Percentiles rank a stretch among this genome's conserved stretches.
Conservation (phyloP, 2,113 vertebrate genomes). For the Corythaixoides concolor region DNA sequence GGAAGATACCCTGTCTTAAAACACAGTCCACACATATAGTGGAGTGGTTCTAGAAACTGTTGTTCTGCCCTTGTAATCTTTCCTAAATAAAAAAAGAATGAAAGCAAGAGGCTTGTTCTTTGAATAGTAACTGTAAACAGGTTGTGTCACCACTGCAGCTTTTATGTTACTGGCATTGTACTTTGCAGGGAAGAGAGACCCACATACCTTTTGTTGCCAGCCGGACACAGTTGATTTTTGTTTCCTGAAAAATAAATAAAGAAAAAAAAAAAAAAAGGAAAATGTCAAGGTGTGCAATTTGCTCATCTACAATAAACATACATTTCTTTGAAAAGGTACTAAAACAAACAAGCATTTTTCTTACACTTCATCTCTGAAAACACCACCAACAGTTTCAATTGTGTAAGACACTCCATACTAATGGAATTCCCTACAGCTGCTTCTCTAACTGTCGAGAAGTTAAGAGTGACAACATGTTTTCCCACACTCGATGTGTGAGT, state of each 20-base stretch:
- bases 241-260: conserved; percentile 84
- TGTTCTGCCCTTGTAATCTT: background rate
- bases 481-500: background rate
- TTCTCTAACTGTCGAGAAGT: background rate
- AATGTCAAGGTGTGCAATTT: conserved; percentile 6
- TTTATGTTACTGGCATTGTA: background rate
- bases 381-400: background rate
- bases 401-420: background rate
- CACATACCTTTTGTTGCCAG: conserved; percentile 96
- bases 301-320: background rate
- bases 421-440: background rate
- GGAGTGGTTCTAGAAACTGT: background rate
- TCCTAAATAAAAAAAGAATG: background rate
- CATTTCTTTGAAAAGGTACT: background rate
- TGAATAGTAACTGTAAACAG: conserved; percentile 9
- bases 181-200: conserved; percentile 21
- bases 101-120: background rate
- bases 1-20: background rate
- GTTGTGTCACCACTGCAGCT: conserved; percentile 54
- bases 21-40: background rate
- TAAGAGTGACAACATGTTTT: background rate
- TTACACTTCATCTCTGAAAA: background rate
- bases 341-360: background rate
- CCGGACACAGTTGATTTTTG: conserved; percentile 96
- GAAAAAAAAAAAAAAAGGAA: conserved; percentile 49